Evolutionary conservation across 2,797 vertebrate genomes (phyloP).

Genomic region (Manis crassicaudata): DNA sequence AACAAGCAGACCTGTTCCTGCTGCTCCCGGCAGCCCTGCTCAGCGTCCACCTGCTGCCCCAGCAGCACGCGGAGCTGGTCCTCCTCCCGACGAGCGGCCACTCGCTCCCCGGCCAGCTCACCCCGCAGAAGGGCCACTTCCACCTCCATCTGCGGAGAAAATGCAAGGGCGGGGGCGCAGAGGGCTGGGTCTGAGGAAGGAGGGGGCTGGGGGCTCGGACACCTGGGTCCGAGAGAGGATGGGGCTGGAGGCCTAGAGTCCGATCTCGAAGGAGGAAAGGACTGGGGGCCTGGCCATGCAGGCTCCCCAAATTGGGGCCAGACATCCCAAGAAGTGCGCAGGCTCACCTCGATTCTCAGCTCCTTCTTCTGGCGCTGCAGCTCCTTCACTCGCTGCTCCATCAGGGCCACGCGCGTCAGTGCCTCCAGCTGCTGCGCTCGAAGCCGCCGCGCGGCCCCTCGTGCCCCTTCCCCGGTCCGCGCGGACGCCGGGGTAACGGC

Average conservation of each 20-base stretch:
- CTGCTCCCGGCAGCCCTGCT: slow-evolving; percentile 70
- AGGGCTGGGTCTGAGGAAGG: not conserved
- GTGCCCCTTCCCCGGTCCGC: not conserved
- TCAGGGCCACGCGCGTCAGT: slow-evolving; percentile 81
- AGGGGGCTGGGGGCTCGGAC: not conserved
- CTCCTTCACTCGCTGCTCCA: slow-evolving; percentile 90
- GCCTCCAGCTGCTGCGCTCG: slow-evolving; percentile 74
- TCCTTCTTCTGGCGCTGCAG: slow-evolving; percentile 93
- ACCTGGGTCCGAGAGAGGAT: not conserved
- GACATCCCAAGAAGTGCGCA: not conserved
- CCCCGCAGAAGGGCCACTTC: slow-evolving; percentile 92
- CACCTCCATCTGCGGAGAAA: slow-evolving; percentile 89
- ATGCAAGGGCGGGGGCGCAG: not conserved
- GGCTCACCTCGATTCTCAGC: slow-evolving; percentile 91
- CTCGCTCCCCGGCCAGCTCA: slow-evolving; percentile 90
- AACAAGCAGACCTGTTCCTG: slow-evolving; percentile 83
- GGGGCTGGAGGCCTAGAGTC: not conserved
- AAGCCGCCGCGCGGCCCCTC: slow-evolving; percentile 27
- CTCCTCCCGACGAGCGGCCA: slow-evolving; percentile 85
- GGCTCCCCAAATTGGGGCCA: not conserved
- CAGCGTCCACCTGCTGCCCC: slow-evolving; percentile 73
- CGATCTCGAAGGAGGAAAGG: not conserved
- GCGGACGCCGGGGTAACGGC: not conserved
- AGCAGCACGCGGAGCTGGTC: slow-evolving; percentile 87
- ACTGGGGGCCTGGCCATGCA: not conserved